Conservation (phyloP, 92 coral and sea anemone genomes). For the Meandrina meandrites region DNA sequence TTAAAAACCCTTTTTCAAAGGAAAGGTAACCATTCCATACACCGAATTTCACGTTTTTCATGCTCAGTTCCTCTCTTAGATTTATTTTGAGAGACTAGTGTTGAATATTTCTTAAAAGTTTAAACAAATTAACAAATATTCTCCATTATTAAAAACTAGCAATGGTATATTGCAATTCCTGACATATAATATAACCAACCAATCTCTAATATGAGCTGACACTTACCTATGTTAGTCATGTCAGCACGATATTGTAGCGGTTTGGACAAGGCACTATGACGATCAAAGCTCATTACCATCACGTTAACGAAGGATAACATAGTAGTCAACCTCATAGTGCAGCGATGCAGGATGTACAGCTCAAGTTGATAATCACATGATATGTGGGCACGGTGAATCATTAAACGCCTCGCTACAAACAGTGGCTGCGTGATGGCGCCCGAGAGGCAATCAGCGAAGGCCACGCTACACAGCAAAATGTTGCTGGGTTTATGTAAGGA, state of each 20-base stretch:
- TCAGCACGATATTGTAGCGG: background rate
- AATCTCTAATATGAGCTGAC: background rate
- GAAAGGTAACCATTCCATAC: too few relatives aligned
- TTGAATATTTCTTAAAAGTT: too few relatives aligned
- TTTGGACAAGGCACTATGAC: background rate
- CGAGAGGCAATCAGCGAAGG: background rate
- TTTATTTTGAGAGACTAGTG: too few relatives aligned
- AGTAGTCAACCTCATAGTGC: background rate
- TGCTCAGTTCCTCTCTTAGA: too few relatives aligned
- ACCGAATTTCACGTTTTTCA: too few relatives aligned
- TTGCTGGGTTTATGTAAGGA: background rate
- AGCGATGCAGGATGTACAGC: background rate
- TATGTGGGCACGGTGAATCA: background rate
- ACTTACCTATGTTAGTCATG: background rate
- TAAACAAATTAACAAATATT: too few relatives aligned
- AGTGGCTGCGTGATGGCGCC: background rate
- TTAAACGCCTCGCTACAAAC: background rate
- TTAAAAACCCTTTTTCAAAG: too few relatives aligned
- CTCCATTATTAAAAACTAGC: too few relatives aligned
- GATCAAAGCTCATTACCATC: background rate
- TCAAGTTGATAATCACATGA: conserved; percentile 3
- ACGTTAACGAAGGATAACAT: background rate
- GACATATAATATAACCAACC: too few relatives aligned
- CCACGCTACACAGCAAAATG: conserved; percentile 16
- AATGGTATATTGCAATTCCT: too few relatives aligned